Conservation (phyloP, 1,140 invertebrate genomes). For the Odontomachus brunneus region DNA sequence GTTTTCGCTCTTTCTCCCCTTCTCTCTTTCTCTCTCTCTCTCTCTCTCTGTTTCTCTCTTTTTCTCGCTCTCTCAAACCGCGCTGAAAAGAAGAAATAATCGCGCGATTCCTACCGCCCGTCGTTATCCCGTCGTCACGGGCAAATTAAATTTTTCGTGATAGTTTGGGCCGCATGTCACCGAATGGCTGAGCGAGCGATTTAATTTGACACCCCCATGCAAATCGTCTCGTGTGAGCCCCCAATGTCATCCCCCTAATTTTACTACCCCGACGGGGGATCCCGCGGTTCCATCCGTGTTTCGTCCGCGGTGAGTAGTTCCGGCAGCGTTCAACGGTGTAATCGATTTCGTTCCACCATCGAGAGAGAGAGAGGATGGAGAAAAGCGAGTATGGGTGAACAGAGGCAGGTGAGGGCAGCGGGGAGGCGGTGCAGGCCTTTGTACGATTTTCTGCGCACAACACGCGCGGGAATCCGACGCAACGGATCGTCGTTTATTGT, state of each 20-base stretch:
- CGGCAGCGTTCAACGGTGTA: constrained; percentile 54
- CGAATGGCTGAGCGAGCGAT: background rate
- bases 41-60: too few relatives aligned
- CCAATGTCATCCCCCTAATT: constrained; percentile 37
- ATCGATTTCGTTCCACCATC: constrained; percentile 52
- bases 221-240: constrained; percentile 9
- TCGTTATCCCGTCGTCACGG: background rate
- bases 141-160: constrained; percentile 37
- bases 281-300: constrained; percentile 38
- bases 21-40: too few relatives aligned
- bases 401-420: background rate
- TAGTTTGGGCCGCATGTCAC: background rate
- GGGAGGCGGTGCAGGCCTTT: constrained; percentile 8
- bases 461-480: constrained; percentile 44
- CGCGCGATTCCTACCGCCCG: background rate
- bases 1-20: background rate
- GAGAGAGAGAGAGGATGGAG: background rate
- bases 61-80: too few relatives aligned
- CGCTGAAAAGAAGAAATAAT: background rate
- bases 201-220: constrained; percentile 8
- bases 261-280: constrained; percentile 32
- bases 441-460: constrained; percentile 44
- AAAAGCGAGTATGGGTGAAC: background rate
- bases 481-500: constrained; percentile 55
- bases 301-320: constrained; percentile 48